These are phyloP conservation scores for Tokudaia tokunoshimensis DNA, from an alignment of 2,797 vertebrate species.

Conservation along the genomic window DNA sequence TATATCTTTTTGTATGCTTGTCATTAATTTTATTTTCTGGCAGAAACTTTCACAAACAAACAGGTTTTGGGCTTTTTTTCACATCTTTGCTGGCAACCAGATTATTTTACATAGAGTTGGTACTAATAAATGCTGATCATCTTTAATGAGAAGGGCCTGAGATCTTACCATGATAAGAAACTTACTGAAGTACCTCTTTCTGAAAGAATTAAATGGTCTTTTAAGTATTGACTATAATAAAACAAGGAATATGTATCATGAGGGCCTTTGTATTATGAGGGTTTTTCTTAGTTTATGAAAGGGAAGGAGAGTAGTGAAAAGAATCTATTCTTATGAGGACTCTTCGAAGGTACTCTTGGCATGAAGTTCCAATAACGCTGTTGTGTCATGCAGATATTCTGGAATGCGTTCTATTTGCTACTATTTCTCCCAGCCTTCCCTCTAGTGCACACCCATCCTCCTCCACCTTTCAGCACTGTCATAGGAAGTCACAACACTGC, in stretches of 20 bases:
- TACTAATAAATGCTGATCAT: conserved; percentile 35
- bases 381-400: background rate
- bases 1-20: background rate
- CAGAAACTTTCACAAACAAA: conserved; percentile 53
- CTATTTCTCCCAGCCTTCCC: accelerated
- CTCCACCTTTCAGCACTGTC: background rate
- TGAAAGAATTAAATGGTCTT: conserved; percentile 23
- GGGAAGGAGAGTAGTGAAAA: background rate
- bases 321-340: background rate
- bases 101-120: background rate
- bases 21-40: conserved; percentile 28
- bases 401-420: background rate
- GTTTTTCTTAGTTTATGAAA: background rate
- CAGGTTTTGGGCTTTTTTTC: conserved; percentile 48
- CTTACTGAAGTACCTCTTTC: background rate
- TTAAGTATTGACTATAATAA: background rate
- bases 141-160: background rate
- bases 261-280: background rate
- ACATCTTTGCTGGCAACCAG: conserved; percentile 1
- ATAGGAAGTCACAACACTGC: background rate
- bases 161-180: background rate
- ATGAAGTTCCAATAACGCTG: background rate
- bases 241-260: conserved; percentile 1
- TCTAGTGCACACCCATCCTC: background rate
- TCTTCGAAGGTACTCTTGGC: conserved; percentile 3